Evolutionary conservation across 2,113 vertebrate genomes (phyloP).

Genomic region (Spheniscus mendiculus): DNA sequence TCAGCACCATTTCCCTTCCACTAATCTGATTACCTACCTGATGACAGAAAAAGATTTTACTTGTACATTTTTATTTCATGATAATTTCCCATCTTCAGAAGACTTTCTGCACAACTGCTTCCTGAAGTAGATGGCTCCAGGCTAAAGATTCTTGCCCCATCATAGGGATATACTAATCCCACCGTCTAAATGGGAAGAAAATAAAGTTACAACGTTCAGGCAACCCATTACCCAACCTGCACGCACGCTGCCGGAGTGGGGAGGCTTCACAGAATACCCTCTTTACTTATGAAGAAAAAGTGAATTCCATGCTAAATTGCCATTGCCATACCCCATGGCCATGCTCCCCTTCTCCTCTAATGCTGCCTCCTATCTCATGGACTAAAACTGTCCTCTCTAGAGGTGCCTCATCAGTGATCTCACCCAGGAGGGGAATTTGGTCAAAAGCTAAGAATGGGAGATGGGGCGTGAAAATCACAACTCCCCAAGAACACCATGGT

Average conservation of each 20-base stretch:
- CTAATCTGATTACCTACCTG: too few species aligned
- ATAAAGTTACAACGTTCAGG: not conserved
- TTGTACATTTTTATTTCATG: not conserved
- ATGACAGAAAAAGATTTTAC: not conserved
- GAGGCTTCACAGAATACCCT: not conserved
- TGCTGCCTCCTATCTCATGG: not conserved
- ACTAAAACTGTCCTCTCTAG: not conserved
- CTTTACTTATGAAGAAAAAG: not conserved
- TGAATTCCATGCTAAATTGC: too few species aligned
- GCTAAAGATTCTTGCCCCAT: not conserved
- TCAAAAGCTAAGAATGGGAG: not conserved
- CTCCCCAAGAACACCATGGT: not conserved
- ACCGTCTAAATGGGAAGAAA: not conserved
- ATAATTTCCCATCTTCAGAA: not conserved
- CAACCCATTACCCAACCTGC: not conserved
- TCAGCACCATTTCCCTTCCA: not conserved
- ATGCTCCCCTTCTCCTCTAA: too few species aligned
- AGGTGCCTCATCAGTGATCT: not conserved
- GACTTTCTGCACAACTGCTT: not conserved
- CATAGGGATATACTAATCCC: not conserved
- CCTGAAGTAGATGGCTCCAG: not conserved
- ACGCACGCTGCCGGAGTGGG: not conserved
- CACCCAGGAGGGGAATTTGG: not conserved
- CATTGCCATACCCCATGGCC: accelerated
- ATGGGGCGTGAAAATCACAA: not conserved